Evolutionary conservation across 2,797 vertebrate genomes (phyloP).

Genomic region (Syndactyla subalaris): DNA sequence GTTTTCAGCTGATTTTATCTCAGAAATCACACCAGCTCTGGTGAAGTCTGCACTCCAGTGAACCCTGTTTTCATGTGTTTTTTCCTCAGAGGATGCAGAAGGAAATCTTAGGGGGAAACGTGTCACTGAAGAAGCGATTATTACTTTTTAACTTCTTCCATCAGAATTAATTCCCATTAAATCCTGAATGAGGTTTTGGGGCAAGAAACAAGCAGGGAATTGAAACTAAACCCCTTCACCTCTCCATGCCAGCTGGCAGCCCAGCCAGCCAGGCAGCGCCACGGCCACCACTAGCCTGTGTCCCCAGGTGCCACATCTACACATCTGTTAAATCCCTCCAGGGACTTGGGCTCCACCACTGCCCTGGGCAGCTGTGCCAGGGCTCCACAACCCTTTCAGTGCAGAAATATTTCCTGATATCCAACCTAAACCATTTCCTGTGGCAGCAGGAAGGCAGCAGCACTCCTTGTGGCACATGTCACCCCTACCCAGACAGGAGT

Average conservation of each 20-base stretch:
- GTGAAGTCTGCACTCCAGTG: neutral
- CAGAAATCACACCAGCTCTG: neutral
- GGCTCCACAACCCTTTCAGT: neutral
- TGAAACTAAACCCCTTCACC: neutral
- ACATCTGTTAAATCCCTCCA: neutral
- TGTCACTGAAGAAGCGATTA: neutral
- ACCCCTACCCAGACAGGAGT: accelerated
- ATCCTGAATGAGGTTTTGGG: neutral
- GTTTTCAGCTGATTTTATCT: neutral
- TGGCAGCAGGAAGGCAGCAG: neutral
- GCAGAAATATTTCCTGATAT: neutral
- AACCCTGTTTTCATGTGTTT: neutral
- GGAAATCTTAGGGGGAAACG: neutral
- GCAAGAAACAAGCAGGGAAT: neutral
- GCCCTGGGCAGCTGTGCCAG: neutral
- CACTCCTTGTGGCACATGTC: neutral
- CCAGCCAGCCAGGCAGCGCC: neutral
- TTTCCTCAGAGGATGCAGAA: neutral
- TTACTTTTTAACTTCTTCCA: neutral
- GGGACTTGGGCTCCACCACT: neutral
- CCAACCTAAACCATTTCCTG: neutral
- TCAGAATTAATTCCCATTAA: neutral
- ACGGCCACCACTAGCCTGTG: neutral
- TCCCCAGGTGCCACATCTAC: neutral
- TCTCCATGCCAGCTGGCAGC: neutral